phyloP scores from a whole-genome alignment of 2,888 invertebrate genomes.

The Drosophila peninsularis region DNA sequence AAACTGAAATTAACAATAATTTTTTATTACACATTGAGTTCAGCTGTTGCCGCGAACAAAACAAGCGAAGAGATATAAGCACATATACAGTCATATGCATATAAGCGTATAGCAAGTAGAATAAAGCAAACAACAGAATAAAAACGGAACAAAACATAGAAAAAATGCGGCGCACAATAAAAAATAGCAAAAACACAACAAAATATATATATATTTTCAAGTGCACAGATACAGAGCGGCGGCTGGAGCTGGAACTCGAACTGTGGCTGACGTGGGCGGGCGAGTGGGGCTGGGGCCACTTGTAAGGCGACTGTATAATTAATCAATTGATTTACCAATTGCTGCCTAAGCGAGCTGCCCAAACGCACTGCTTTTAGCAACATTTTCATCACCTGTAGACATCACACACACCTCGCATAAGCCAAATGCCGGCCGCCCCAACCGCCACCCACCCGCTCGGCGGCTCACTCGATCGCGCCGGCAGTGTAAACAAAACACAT shows the following conservation, averaged over 20 bases:
- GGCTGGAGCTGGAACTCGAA: slow-evolving; percentile 3
- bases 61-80: slow-evolving; percentile 30
- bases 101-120: slow-evolving; percentile 22
- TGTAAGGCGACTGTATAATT: slow-evolving; percentile 54
- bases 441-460: not conserved
- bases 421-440: slow-evolving; percentile 11
- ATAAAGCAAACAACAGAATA: slow-evolving; percentile 67
- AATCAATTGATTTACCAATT: slow-evolving; percentile 42
- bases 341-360: slow-evolving; percentile 14
- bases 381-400: slow-evolving; percentile 15
- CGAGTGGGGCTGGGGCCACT: slow-evolving; percentile 22
- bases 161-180: slow-evolving; percentile 31
- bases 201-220: slow-evolving; percentile 50
- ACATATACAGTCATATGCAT: slow-evolving; percentile 22
- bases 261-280: slow-evolving; percentile 13
- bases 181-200: slow-evolving; percentile 40
- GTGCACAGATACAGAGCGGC: slow-evolving; percentile 42
- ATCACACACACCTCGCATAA: slow-evolving; percentile 18
- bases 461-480: slow-evolving; percentile 38
- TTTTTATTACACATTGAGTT: slow-evolving; percentile 58
- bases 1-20: slow-evolving; percentile 70
- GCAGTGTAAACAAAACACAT: slow-evolving; percentile 57
- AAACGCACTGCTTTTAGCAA: slow-evolving; percentile 15
- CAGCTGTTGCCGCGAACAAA: slow-evolving; percentile 43
- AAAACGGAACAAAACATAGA: slow-evolving; percentile 55